Evolutionary conservation across 2,113 vertebrate genomes (phyloP).

Genomic region (Campylomormyrus numenius): DNA sequence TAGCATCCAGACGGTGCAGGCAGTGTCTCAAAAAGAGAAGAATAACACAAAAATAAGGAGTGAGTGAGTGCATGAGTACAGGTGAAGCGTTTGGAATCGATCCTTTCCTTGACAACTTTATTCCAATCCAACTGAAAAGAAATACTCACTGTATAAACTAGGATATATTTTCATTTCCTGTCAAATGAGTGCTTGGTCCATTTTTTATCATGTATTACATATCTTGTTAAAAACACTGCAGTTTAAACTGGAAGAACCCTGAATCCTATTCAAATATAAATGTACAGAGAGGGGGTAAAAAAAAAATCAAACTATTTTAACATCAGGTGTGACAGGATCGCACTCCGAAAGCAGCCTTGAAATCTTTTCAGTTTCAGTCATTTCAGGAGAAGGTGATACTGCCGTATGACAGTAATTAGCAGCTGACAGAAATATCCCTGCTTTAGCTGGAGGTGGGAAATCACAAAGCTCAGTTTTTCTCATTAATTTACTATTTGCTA

Average conservation of each 20-base stretch:
- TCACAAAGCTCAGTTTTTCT: slow-evolving; percentile 79
- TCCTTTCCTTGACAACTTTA: background rate
- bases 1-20: background rate
- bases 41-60: background rate
- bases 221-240: background rate
- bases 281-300: slow-evolving; percentile 25
- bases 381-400: slow-evolving; percentile 74
- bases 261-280: background rate
- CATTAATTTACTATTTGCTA: slow-evolving; percentile 81
- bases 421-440: slow-evolving; percentile 93
- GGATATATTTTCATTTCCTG: background rate
- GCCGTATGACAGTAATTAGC: slow-evolving; percentile 94
- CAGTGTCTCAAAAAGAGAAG: background rate
- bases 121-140: background rate
- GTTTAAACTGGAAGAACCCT: background rate
- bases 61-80: background rate
- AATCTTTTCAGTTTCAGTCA: slow-evolving; percentile 67
- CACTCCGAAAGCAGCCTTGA: slow-evolving; percentile 57
- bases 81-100: background rate
- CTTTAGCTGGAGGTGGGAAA: slow-evolving; percentile 86
- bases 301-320: slow-evolving; percentile 40
- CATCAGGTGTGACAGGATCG: slow-evolving; percentile 64
- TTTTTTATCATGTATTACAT: background rate
- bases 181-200: background rate
- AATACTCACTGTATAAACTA: background rate